Percentiles rank a stretch among this genome's conserved stretches.
Evolutionary conservation across 2,113 vertebrate genomes (phyloP).

Genomic region (Panthera tigris): DNA sequence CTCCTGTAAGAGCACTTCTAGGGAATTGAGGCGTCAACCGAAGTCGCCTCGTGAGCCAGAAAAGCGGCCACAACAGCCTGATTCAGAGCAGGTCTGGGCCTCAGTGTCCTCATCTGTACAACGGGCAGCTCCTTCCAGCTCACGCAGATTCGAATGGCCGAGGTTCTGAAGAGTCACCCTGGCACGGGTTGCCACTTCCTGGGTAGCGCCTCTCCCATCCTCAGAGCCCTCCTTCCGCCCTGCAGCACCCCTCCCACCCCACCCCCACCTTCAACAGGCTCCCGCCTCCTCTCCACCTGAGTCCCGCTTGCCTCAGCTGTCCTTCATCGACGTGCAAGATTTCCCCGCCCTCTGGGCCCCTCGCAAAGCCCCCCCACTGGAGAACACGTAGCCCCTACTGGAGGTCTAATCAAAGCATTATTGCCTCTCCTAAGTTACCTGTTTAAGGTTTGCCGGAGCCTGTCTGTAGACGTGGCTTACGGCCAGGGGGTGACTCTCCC

Average conservation of each 20-base stretch:
- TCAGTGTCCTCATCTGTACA: background rate
- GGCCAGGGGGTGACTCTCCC: background rate
- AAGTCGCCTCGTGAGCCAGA: background rate
- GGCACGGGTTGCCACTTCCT: accelerated
- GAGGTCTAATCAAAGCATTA: background rate
- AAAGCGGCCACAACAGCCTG: background rate
- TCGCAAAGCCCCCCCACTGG: background rate
- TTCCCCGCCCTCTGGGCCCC: background rate
- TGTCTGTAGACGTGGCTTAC: background rate
- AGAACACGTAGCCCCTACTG: background rate
- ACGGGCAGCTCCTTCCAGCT: background rate
- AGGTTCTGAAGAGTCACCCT: background rate
- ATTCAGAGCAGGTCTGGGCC: background rate
- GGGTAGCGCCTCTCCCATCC: accelerated
- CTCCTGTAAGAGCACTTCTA: background rate
- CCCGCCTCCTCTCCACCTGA: background rate
- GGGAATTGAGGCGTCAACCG: background rate
- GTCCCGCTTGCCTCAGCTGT: background rate
- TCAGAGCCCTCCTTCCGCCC: background rate
- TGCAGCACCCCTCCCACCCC: background rate
- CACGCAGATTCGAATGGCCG: background rate
- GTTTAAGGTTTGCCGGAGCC: background rate
- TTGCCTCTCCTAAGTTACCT: background rate
- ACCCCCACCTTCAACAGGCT: background rate
- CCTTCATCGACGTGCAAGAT: background rate